A percentile compares a stretch with the other conserved stretches of the same genome.
phyloP scores from a whole-genome alignment of 2,888 invertebrate genomes.

The Notodonta dromedarius region DNA sequence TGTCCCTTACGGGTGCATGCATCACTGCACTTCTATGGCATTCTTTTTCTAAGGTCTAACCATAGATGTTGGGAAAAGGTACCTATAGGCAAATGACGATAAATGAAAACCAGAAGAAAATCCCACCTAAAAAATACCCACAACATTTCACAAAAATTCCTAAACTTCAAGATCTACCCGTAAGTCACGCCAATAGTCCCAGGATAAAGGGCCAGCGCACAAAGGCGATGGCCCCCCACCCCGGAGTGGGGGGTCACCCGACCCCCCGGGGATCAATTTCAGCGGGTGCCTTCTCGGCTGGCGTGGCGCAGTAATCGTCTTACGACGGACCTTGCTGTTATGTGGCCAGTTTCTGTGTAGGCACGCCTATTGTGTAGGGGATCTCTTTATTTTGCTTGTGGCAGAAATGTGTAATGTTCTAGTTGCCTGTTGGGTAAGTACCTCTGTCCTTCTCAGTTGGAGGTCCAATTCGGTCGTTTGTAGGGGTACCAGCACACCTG shows the following conservation, averaged over 20 bases:
- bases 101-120: background rate
- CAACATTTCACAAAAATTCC: slow-evolving; percentile 30
- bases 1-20: no score
- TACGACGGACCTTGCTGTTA: slow-evolving; percentile 59
- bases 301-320: slow-evolving; percentile 65
- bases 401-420: background rate
- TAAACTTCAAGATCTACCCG: slow-evolving; percentile 37
- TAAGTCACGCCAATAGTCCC: slow-evolving; percentile 46
- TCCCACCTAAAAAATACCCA: slow-evolving; percentile 4
- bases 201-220: slow-evolving; percentile 57
- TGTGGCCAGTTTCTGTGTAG: slow-evolving; percentile 46
- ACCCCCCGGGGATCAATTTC: slow-evolving; percentile 57
- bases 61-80: no score
- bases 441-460: no score
- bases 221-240: slow-evolving; percentile 36
- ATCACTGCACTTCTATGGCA: no score
- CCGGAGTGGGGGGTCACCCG: slow-evolving; percentile 25
- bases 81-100: no score
- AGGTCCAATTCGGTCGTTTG: no score
- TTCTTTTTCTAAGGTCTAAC: no score
- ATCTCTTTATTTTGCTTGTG: slow-evolving; percentile 15
- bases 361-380: background rate
- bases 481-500: no score
- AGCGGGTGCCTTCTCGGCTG: slow-evolving; percentile 59
- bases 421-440: no score